These are phyloP conservation scores for Scaptodrosophila lebanonensis DNA, from an alignment of 1,140 invertebrate genomes.

Conservation along the genomic window DNA sequence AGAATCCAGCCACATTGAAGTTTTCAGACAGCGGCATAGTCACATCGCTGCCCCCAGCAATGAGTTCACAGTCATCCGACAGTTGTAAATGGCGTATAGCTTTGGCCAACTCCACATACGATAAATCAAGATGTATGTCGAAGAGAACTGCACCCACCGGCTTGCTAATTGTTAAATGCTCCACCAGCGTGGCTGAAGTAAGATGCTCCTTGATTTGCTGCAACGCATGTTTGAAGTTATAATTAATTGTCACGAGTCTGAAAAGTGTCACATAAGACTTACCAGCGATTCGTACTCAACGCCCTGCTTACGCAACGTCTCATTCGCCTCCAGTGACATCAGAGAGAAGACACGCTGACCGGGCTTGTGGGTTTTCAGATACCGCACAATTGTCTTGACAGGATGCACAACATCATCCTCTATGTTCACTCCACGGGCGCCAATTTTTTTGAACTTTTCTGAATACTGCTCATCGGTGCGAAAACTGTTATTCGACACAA, in stretches of 20 bases:
- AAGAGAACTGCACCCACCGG: conserved; percentile 64
- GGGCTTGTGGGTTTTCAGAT: conserved; percentile 50
- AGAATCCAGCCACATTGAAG: conserved; percentile 69
- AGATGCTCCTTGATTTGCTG: conserved; percentile 63
- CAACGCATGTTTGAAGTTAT: too few relatives aligned
- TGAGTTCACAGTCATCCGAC: conserved; percentile 50
- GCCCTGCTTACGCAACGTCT: conserved; percentile 59
- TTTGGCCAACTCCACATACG: conserved; percentile 60
- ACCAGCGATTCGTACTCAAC: conserved; percentile 65
- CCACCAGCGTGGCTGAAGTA: conserved; percentile 43
- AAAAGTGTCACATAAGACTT: conserved; percentile 1
- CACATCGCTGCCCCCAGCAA: conserved; percentile 59
- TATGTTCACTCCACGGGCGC: conserved; percentile 39
- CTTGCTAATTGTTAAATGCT: conserved; percentile 45
- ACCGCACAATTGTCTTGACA: conserved; percentile 60
- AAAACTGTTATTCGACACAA: conserved; percentile 85
- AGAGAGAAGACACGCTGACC: conserved; percentile 52
- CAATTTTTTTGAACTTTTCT: conserved; percentile 52
- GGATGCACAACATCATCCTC: conserved; percentile 62
- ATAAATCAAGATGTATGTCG: conserved; percentile 63
- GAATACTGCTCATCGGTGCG: conserved; percentile 74
- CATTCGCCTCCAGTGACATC: conserved; percentile 55
- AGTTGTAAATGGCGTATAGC: conserved; percentile 54
- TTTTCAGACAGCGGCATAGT: conserved; percentile 55
- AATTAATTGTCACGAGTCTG: too few relatives aligned